Percentiles rank a stretch among this genome's conserved stretches.
These are phyloP conservation scores for Meloidogyne exigua DNA, from an alignment of 1,140 invertebrate species.

Conservation along the genomic window DNA sequence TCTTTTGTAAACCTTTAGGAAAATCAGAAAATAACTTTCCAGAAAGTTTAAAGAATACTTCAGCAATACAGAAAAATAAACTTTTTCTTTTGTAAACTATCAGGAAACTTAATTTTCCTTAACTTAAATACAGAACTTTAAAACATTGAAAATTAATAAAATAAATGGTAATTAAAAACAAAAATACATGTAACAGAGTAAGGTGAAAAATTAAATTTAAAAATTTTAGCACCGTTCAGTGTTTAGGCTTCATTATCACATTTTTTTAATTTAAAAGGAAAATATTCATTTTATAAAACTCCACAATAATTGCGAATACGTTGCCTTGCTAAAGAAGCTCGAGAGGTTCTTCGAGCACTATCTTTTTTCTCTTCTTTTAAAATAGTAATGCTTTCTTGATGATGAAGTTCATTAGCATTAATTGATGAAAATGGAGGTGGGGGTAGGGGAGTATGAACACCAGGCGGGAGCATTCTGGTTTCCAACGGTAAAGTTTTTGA, in stretches of 20 bases:
- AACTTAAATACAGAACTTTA: no score
- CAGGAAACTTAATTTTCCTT: no score
- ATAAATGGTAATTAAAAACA: no score
- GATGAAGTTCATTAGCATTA: not conserved
- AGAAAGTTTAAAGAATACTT: not conserved
- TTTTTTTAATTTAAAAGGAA: not conserved
- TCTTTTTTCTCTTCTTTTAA: slow-evolving; percentile 14
- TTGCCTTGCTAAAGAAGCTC: slow-evolving; percentile 32
- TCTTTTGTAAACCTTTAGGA: not conserved
- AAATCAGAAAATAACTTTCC: not conserved
- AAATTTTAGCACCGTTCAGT: slow-evolving; percentile 1
- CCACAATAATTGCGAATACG: slow-evolving; percentile 41
- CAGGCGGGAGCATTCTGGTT: slow-evolving; percentile 34
- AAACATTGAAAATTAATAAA: no score
- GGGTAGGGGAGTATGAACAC: slow-evolving; percentile 18
- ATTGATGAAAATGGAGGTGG: not conserved
- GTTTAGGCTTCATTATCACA: not conserved
- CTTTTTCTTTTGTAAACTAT: not conserved
- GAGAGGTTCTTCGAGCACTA: slow-evolving; percentile 1
- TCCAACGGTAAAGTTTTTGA: slow-evolving; percentile 30
- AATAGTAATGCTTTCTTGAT: not conserved
- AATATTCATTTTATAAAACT: slow-evolving; percentile 30
- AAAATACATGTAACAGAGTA: no score
- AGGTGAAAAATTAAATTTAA: not conserved
- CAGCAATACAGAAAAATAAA: not conserved